A percentile compares a stretch with the other conserved stretches of the same genome.
These are phyloP conservation scores for Drosophila tristis DNA, from an alignment of 1,140 invertebrate genomes.

Conservation along the genomic window DNA sequence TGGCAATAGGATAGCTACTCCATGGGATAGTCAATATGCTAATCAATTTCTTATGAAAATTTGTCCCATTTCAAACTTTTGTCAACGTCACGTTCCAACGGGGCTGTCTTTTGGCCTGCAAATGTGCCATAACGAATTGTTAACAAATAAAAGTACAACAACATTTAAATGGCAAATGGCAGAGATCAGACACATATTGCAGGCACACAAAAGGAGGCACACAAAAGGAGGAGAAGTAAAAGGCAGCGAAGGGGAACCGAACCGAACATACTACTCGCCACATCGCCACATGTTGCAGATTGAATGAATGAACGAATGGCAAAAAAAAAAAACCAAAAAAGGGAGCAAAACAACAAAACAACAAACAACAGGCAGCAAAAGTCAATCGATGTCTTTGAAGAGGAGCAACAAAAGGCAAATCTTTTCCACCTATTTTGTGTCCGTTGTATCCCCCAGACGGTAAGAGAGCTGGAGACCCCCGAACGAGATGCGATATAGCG, in stretches of 20 bases:
- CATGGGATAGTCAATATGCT: conserved; percentile 18
- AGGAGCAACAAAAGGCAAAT: conserved; percentile 61
- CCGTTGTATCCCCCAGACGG: conserved; percentile 4
- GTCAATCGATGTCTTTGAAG: conserved; percentile 65
- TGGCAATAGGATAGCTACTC: too few relatives aligned
- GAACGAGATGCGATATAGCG: conserved; percentile 36
- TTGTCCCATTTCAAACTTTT: conserved; percentile 58
- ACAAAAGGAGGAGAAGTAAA: conserved; percentile 52
- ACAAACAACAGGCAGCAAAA: conserved; percentile 54
- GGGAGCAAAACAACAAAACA: conserved; percentile 53
- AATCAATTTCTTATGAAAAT: conserved; percentile 33
- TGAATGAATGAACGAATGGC: conserved; percentile 52
- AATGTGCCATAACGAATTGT: conserved; percentile 74
- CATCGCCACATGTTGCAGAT: conserved; percentile 35
- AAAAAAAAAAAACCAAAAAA: conserved; percentile 31
- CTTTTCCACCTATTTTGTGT: conserved; percentile 9
- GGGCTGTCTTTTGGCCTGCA: conserved; percentile 32
- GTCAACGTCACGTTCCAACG: conserved; percentile 31
- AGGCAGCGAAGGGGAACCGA: conserved; percentile 29
- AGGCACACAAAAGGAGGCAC: conserved; percentile 36
- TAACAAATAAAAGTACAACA: conserved; percentile 57
- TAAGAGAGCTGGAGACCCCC: conserved; percentile 3
- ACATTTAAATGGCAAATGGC: conserved; percentile 71
- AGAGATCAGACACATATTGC: conserved; percentile 8
- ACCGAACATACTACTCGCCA: neutral